These are phyloP conservation scores for Heterodera carotae DNA, from an alignment of 1,140 invertebrate species.

Conservation along the genomic window DNA sequence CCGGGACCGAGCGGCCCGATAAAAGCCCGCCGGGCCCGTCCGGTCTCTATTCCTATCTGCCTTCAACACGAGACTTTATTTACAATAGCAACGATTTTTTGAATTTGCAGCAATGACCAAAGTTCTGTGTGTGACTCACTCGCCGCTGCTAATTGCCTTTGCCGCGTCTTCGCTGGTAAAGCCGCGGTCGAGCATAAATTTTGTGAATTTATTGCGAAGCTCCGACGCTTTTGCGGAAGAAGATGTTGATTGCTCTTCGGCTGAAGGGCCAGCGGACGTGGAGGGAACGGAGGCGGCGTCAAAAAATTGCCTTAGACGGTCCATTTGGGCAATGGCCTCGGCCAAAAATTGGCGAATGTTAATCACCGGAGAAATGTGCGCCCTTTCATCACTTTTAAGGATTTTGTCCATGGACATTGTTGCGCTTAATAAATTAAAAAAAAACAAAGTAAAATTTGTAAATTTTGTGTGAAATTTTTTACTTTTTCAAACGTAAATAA, in stretches of 20 bases:
- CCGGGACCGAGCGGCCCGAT: too few relatives aligned
- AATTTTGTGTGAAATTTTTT: too few relatives aligned
- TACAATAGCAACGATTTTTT: slow-evolving; percentile 30
- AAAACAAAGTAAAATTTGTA: too few relatives aligned
- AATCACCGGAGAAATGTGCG: slow-evolving; percentile 53
- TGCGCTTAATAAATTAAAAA: too few relatives aligned
- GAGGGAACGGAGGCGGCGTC: slow-evolving; percentile 7
- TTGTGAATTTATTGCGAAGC: slow-evolving; percentile 25
- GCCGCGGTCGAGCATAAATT: slow-evolving; percentile 32
- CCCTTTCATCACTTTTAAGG: slow-evolving; percentile 45
- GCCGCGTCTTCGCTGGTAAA: slow-evolving; percentile 23
- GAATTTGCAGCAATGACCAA: slow-evolving; percentile 27
- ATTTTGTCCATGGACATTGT: slow-evolving; percentile 54
- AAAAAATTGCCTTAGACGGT: slow-evolving; percentile 41
- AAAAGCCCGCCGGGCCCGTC: too few relatives aligned
- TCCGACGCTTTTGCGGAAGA: slow-evolving; percentile 8
- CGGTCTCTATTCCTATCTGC: too few relatives aligned
- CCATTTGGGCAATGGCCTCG: slow-evolving; percentile 33
- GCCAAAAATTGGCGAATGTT: slow-evolving; percentile 43
- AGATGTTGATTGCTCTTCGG: background rate
- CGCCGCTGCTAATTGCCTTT: slow-evolving; percentile 26
- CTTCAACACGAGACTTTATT: too few relatives aligned
- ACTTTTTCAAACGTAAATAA: too few relatives aligned
- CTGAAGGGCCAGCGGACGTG: background rate
- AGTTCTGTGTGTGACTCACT: slow-evolving; percentile 28